phyloP scores from a whole-genome alignment of 1,140 invertebrate species.

The Melitaea cinxia region DNA sequence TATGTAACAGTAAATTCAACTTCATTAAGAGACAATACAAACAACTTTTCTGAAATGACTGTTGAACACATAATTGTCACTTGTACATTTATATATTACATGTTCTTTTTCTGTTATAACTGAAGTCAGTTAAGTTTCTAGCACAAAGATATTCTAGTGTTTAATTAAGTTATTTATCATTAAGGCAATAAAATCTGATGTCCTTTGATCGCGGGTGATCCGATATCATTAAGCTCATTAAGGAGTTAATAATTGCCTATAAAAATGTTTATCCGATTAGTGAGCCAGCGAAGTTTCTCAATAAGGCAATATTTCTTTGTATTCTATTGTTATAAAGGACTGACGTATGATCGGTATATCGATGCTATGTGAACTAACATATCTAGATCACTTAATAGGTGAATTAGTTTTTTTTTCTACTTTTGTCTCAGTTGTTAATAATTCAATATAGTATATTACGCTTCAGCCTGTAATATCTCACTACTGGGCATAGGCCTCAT shows the following conservation, averaged over 20 bases:
- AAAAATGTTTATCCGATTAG: conserved; percentile 38
- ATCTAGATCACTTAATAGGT: background rate
- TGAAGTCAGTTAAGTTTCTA: background rate
- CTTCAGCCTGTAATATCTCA: no score
- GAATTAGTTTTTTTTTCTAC: conserved; percentile 1
- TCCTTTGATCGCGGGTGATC: conserved; percentile 23
- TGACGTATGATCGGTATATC: background rate
- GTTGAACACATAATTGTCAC: no score
- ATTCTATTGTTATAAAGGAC: conserved; percentile 13
- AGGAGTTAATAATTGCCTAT: conserved; percentile 29
- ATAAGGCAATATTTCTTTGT: conserved; percentile 26
- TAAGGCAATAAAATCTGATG: conserved; percentile 23
- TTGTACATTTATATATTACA: no score
- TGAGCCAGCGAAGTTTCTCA: conserved; percentile 12
- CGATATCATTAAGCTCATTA: conserved; percentile 34
- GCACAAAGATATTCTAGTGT: background rate
- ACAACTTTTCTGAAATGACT: no score
- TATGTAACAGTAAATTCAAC: no score
- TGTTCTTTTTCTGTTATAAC: no score
- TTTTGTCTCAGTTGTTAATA: background rate
- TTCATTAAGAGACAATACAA: no score
- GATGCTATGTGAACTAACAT: background rate
- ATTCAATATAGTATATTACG: no score
- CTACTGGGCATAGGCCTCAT: no score
- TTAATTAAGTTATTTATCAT: conserved; percentile 34